These are phyloP conservation scores for Lutjanus erythropterus DNA, from an alignment of 2,113 vertebrate genomes.

Conservation along the genomic window DNA sequence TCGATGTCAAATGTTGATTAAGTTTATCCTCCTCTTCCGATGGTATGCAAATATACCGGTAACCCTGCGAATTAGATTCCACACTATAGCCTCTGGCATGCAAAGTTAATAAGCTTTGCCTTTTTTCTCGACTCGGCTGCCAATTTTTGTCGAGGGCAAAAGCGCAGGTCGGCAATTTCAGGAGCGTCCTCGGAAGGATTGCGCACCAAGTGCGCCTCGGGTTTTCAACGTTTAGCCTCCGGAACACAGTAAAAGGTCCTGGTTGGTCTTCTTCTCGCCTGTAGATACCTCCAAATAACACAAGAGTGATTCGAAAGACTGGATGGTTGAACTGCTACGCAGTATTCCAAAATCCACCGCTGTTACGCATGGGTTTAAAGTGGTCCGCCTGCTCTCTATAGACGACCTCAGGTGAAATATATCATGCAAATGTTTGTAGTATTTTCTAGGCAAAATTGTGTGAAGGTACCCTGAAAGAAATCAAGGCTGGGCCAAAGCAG, in stretches of 20 bases:
- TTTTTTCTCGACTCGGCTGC: slow-evolving; percentile 66
- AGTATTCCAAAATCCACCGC: slow-evolving; percentile 70
- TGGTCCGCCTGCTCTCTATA: slow-evolving; percentile 57
- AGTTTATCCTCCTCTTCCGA: slow-evolving; percentile 73
- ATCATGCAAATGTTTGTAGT: slow-evolving; percentile 33
- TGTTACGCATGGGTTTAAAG: slow-evolving; percentile 75
- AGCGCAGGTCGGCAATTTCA: slow-evolving; percentile 77
- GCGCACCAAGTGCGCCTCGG: slow-evolving; percentile 74
- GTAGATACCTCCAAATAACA: slow-evolving; percentile 55
- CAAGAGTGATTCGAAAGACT: slow-evolving; percentile 36
- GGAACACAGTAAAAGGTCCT: slow-evolving; percentile 69
- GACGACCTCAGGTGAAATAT: slow-evolving; percentile 46
- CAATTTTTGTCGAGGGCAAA: slow-evolving; percentile 69
- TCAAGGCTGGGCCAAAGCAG: slow-evolving; percentile 61
- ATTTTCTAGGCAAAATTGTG: slow-evolving; percentile 50
- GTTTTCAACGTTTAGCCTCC: slow-evolving; percentile 66
- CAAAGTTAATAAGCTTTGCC: slow-evolving; percentile 77
- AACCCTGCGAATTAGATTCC: slow-evolving; percentile 76
- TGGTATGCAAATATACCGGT: slow-evolving; percentile 62
- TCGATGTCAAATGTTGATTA: slow-evolving; percentile 73
- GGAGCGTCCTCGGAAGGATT: slow-evolving; percentile 73
- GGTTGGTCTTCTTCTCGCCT: slow-evolving; percentile 55
- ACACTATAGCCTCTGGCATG: slow-evolving; percentile 70
- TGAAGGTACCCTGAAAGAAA: slow-evolving; percentile 64
- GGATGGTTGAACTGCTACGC: slow-evolving; percentile 45